Evolutionary conservation across 1,140 invertebrate genomes (phyloP), one percentile per base, ranked within the genome.

Genomic region (Atta colombica): DNA sequence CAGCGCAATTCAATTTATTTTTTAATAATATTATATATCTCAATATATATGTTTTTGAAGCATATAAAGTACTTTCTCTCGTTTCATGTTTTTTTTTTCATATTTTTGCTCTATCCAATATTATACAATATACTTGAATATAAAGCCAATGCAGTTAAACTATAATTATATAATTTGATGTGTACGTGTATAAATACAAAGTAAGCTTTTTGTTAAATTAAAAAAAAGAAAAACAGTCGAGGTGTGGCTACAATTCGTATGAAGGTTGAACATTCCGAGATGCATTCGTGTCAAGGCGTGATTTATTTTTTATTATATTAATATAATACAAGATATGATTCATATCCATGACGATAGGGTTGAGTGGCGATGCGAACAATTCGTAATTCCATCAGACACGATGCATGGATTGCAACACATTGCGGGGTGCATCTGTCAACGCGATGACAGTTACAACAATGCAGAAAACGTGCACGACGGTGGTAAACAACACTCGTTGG

Each of bases 391-490:
- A 81, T 78, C 10, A 81, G 74, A 84, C 87, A 53, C 74, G 68
- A 16, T 35, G 53, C 12, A 14, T 21, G 69, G 12, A 49, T 89
- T 89, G 88, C 88, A 58, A 89, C 77, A 89, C 77, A 18, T 14
- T 12, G 6, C 10, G 45, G 14, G 35, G 55, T 28, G 65, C 65
- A 61, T 61, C 49, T 75, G 45, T 84, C 78, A 65, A 53, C 28
- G 21, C 66, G 55, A 7, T 12, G 49, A n/a, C n/a, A 12, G 72
- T 90, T 78, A 72, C 88, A 77, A 89, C 89, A 89, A 35, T 12
- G 63, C 58, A 72, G 69, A 77, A 86, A 89, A 45, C 84, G 45
- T 16, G 7, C 16, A 28, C 31, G n/a, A 63, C 51, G 31, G 16
- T 39, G 2, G 49, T 21, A 68, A 89, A 75, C 16, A 81, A 66